Evolutionary conservation across 2,113 vertebrate species (phyloP).

Genomic region (Mesocricetus auratus): DNA sequence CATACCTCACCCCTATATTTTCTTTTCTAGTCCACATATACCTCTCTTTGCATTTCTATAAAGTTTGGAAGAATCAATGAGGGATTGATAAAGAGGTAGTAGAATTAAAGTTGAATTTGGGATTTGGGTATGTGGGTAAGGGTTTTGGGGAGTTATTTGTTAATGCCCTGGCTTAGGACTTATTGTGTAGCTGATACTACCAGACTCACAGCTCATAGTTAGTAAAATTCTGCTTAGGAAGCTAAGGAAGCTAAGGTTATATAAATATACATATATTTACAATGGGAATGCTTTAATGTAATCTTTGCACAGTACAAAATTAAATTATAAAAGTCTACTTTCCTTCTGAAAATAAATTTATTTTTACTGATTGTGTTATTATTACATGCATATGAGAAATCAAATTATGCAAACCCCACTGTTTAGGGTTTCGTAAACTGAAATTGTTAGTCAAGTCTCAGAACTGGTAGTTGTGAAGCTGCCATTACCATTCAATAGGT

Average conservation of each 20-base stretch:
- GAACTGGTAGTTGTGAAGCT: background rate
- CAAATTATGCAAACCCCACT: slow-evolving; percentile 45
- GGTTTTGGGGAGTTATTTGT: background rate
- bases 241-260: too few species aligned
- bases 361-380: slow-evolving; percentile 42
- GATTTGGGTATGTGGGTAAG: background rate
- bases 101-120: slow-evolving; percentile 33
- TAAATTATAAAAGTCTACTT: slow-evolving; percentile 20
- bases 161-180: background rate
- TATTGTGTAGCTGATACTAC: background rate
- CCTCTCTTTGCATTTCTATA: background rate
- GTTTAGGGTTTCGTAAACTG: background rate
- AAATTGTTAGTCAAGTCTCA: background rate
- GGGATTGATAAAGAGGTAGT: background rate
- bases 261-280: too few species aligned
- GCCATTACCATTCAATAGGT: background rate
- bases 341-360: slow-evolving; percentile 59
- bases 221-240: background rate
- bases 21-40: background rate
- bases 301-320: background rate
- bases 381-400: slow-evolving; percentile 32
- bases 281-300: background rate
- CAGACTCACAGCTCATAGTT: slow-evolving; percentile 19
- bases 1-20: background rate
- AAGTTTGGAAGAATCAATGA: slow-evolving; percentile 2